Evolutionary conservation across 1,140 invertebrate species (phyloP).

Genomic region (Aphaenogaster rudis): DNA sequence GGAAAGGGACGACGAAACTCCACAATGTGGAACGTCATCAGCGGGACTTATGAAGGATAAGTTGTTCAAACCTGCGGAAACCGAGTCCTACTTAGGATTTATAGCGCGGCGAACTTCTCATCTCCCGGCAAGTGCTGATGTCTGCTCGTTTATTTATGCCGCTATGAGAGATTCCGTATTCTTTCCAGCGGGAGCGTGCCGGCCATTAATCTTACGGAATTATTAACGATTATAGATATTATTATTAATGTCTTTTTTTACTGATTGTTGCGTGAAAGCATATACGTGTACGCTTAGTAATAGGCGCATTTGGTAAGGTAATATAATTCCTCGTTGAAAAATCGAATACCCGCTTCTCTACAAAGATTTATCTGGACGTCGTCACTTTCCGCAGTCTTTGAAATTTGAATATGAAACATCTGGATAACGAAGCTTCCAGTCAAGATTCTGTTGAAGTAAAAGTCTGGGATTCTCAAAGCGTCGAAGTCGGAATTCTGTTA

Average conservation of each 20-base stretch:
- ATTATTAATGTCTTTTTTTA: not conserved
- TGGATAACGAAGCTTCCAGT: not conserved
- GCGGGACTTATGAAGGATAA: conserved; percentile 57
- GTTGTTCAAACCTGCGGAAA: conserved; percentile 49
- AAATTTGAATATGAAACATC: conserved; percentile 35
- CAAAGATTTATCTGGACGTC: not conserved
- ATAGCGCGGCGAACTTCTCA: conserved; percentile 33
- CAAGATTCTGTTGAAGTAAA: not conserved
- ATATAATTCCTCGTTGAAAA: not conserved
- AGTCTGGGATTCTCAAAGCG: not conserved
- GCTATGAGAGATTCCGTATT: conserved; percentile 3
- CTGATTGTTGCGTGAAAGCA: not conserved
- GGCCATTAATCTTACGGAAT: not conserved
- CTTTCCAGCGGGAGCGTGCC: not conserved
- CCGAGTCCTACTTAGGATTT: conserved; percentile 54
- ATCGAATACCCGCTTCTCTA: not conserved
- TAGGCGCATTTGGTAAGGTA: not conserved
- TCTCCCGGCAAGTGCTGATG: conserved; percentile 29
- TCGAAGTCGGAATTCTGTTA: not conserved
- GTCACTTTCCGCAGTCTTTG: not conserved
- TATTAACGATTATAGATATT: not conserved
- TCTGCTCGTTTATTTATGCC: conserved; percentile 16
- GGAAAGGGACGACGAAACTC: conserved; percentile 31
- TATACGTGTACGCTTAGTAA: not conserved
- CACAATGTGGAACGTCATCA: conserved; percentile 42